Percentiles rank a stretch among this genome's conserved stretches.
Conservation (phyloP, 2,888 invertebrate species). For the Drosophila longiperda region DNA sequence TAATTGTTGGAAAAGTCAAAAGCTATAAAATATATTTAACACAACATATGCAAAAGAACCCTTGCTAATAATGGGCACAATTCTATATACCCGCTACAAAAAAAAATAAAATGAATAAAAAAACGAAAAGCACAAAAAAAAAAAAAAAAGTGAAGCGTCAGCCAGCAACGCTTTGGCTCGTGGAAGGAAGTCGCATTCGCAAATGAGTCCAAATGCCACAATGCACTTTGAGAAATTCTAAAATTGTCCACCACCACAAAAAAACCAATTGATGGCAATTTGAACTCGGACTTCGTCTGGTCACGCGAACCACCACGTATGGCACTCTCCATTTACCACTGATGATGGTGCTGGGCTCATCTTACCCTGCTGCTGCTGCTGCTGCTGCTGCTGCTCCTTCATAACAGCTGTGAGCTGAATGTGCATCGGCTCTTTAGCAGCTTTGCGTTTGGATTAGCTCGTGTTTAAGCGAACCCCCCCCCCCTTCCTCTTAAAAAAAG, state of each 20-base stretch:
- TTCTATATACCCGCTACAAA: neutral
- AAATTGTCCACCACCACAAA: conserved; percentile 17
- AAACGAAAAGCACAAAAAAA: conserved; percentile 11
- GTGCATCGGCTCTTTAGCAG: conserved; percentile 6
- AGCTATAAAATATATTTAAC: neutral
- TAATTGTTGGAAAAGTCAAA: neutral
- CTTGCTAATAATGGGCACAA: neutral
- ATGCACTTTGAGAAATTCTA: neutral
- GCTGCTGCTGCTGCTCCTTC: neutral
- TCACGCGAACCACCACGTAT: conserved; percentile 38
- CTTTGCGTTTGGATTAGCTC: conserved; percentile 13
- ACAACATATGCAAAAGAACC: neutral
- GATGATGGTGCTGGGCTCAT: neutral
- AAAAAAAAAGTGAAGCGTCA: conserved; percentile 26
- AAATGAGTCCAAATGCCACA: neutral
- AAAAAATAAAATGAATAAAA: neutral
- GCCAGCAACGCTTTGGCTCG: conserved; percentile 29
- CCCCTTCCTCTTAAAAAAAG: neutral
- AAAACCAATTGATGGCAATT: conserved; percentile 46
- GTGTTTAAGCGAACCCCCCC: conserved; percentile 39
- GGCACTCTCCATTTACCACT: neutral
- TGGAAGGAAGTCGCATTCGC: conserved; percentile 23
- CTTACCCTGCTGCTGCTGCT: neutral
- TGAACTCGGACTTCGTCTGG: conserved; percentile 64
- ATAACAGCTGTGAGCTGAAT: conserved; percentile 48